These are phyloP conservation scores for Phyllopteryx taeniolatus DNA, from an alignment of 2,113 vertebrate genomes.

Conservation along the genomic window DNA sequence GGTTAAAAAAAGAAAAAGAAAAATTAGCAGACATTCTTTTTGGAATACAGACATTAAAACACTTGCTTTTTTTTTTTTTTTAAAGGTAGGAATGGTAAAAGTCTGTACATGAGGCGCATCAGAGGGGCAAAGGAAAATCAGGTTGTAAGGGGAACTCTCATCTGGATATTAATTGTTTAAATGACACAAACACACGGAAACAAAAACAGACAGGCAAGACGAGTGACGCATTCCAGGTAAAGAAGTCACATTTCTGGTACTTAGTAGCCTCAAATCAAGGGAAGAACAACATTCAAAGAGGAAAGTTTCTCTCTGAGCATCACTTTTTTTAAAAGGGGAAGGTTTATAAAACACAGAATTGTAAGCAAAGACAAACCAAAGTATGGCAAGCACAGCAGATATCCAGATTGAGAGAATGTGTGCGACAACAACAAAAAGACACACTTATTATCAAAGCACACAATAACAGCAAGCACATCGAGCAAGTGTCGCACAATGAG, in stretches of 20 bases:
- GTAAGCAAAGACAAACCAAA: constrained; percentile 77
- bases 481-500: constrained; percentile 44
- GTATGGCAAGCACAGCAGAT: constrained; percentile 71
- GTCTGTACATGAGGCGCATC: constrained; percentile 22
- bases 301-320: constrained; percentile 47
- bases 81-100: constrained; percentile 28
- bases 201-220: constrained; percentile 69
- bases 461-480: constrained; percentile 49
- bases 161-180: constrained; percentile 57
- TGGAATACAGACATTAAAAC: not conserved
- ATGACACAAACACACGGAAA: constrained; percentile 54
- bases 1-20: constrained; percentile 53
- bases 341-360: constrained; percentile 65
- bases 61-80: not conserved
- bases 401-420: constrained; percentile 78
- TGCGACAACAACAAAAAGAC: constrained; percentile 45
- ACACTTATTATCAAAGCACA: constrained; percentile 54
- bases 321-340: constrained; percentile 66
- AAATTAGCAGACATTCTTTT: constrained; percentile 6
- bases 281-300: constrained; percentile 31
- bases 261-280: constrained; percentile 35
- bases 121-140: constrained; percentile 25
- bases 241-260: constrained; percentile 19
- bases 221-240: constrained; percentile 70
- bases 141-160: constrained; percentile 49